phyloP scores from a whole-genome alignment of 2,888 invertebrate species.

The Drosophila vallismaia region DNA sequence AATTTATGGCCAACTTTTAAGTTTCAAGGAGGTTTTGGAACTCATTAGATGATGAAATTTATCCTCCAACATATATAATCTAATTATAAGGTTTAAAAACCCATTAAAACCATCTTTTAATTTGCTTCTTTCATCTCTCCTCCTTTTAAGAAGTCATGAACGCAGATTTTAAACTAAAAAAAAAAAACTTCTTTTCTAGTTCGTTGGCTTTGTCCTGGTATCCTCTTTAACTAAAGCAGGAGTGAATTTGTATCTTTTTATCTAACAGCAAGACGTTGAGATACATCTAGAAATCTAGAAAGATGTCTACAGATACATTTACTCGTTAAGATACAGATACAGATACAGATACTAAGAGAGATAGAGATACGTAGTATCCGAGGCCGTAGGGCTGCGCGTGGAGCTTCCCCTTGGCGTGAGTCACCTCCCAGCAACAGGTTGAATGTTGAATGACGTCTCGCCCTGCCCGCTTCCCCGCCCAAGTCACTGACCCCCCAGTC shows the following conservation, averaged over 20 bases:
- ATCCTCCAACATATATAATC: no score
- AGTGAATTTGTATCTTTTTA: background rate
- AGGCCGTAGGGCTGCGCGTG: conserved; percentile 28
- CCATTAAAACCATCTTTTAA: no score
- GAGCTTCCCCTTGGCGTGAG: conserved; percentile 46
- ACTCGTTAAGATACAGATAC: conserved; percentile 25
- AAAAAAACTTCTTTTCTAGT: no score
- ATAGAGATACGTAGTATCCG: background rate
- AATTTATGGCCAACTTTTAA: background rate
- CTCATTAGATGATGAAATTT: no score
- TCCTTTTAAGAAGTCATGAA: no score
- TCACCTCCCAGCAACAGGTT: conserved; percentile 64
- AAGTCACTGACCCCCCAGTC: background rate
- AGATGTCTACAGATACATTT: background rate
- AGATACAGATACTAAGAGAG: conserved; percentile 7
- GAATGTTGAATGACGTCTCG: conserved; percentile 45
- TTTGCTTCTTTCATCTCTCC: no score
- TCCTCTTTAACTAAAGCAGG: no score
- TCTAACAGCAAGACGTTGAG: conserved; percentile 28
- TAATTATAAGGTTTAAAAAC: no score
- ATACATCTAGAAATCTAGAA: background rate
- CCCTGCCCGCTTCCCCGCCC: conserved; percentile 2
- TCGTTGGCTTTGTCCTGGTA: no score
- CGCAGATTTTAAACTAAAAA: no score
- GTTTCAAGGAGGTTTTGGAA: no score